Evolutionary conservation across 2,888 invertebrate species (phyloP).

Genomic region (Temnothorax rugatulus): DNA sequence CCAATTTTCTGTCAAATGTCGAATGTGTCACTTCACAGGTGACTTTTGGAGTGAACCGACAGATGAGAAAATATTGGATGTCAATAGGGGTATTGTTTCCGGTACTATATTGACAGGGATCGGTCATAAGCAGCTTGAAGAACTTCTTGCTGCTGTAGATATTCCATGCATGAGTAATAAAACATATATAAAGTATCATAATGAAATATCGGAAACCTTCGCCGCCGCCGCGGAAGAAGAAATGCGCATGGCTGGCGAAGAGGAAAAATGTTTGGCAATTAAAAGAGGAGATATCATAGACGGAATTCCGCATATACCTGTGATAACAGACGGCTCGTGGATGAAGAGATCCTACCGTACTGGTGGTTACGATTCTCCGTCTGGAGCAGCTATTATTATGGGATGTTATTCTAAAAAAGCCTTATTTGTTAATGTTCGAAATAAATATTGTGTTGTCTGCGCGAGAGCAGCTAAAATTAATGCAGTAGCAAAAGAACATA

Average conservation of each 20-base stretch:
- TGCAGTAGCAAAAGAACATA: too few relatives aligned
- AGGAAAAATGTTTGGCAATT: not conserved
- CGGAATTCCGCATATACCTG: not conserved
- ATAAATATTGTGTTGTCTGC: not conserved
- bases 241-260: not conserved
- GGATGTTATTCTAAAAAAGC: not conserved
- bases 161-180: not conserved
- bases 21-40: too few relatives aligned
- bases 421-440: not conserved
- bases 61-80: not conserved
- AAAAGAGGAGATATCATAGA: not conserved
- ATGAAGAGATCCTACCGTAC: constrained; percentile 27
- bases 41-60: too few relatives aligned
- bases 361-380: constrained; percentile 19
- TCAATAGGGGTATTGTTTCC: not conserved
- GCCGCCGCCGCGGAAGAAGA: not conserved
- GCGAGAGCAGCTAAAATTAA: too few relatives aligned
- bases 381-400: not conserved
- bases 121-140: not conserved
- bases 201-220: not conserved
- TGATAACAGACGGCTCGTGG: constrained; percentile 16
- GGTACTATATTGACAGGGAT: not conserved
- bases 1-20: too few relatives aligned
- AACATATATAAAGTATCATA: not conserved
- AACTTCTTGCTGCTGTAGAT: not conserved